These are phyloP conservation scores for Ophion costatus DNA, from an alignment of 2,888 invertebrate genomes.

Conservation along the genomic window DNA sequence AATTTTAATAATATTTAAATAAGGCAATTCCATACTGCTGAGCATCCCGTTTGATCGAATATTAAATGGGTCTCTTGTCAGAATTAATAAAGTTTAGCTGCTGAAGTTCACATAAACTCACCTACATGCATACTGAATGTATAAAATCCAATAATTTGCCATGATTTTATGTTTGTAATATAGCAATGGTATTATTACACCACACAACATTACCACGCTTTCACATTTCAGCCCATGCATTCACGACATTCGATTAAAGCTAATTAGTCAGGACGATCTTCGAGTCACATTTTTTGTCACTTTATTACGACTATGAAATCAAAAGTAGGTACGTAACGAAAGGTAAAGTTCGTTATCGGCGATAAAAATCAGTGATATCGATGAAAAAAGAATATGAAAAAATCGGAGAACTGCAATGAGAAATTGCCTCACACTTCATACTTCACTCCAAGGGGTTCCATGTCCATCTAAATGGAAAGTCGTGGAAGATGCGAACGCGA, in stretches of 20 bases:
- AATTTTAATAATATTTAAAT: too few relatives aligned
- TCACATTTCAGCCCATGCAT: not conserved
- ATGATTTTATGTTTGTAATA: too few relatives aligned
- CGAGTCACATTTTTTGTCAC: not conserved
- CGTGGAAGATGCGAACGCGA: not conserved
- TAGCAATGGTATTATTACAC: not conserved
- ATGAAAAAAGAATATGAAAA: not conserved
- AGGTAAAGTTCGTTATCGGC: not conserved
- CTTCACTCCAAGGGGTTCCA: not conserved
- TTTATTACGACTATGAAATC: slow-evolving; percentile 15
- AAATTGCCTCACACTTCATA: not conserved
- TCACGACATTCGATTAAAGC: not conserved
- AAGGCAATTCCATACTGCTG: too few relatives aligned
- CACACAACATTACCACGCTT: slow-evolving; percentile 1
- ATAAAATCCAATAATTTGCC: too few relatives aligned
- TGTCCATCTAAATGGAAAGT: too few relatives aligned
- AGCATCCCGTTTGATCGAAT: too few relatives aligned
- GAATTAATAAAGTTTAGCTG: too few relatives aligned
- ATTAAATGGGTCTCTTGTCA: too few relatives aligned
- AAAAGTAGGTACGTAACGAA: slow-evolving; percentile 14
- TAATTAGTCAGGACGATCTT: not conserved
- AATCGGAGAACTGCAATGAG: not conserved
- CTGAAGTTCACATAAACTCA: too few relatives aligned
- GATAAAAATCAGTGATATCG: not conserved
- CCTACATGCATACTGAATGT: too few relatives aligned